A percentile compares a stretch with the other conserved stretches of the same genome.
Conservation (phyloP, 2,888 invertebrate species). For the Cabera pusaria region DNA sequence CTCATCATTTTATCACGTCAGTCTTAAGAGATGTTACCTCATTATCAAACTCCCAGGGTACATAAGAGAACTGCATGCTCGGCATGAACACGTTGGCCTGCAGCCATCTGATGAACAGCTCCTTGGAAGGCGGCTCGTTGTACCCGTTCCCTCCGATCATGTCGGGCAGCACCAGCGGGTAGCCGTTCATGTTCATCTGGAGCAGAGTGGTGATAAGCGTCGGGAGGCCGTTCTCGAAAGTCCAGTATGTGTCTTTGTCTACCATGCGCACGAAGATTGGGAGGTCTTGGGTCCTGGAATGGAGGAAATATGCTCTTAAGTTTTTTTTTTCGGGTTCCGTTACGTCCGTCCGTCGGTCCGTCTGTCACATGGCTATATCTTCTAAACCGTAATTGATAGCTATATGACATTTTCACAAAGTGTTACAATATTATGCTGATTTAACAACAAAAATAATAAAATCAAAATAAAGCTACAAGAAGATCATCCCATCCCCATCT, state of each 20-base stretch:
- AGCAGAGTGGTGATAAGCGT: conserved; percentile 88
- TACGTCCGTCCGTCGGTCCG: too few relatives aligned
- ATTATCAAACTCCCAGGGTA: conserved; percentile 89
- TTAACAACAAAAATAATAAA: too few relatives aligned
- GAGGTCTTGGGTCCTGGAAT: conserved; percentile 84
- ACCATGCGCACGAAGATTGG: conserved; percentile 89
- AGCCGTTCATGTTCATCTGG: conserved; percentile 85
- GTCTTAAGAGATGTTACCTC: too few relatives aligned
- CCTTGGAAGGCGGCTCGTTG: conserved; percentile 76
- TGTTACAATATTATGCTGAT: too few relatives aligned
- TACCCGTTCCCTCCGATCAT: conserved; percentile 88
- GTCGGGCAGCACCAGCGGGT: conserved; percentile 89
- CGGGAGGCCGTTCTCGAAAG: conserved; percentile 86
- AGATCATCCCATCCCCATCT: too few relatives aligned
- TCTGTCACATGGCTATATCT: too few relatives aligned
- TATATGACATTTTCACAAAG: too few relatives aligned
- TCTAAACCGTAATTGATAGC: too few relatives aligned
- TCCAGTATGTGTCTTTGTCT: conserved; percentile 88
- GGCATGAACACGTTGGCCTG: conserved; percentile 91
- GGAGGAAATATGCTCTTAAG: too few relatives aligned
- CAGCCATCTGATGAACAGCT: conserved; percentile 89
- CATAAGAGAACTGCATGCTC: conserved; percentile 89
- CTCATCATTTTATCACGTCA: too few relatives aligned
- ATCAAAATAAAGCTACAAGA: too few relatives aligned
- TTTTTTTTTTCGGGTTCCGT: too few relatives aligned